phyloP scores from a whole-genome alignment of 2,113 vertebrate genomes.

The Herpetotheres cachinnans region DNA sequence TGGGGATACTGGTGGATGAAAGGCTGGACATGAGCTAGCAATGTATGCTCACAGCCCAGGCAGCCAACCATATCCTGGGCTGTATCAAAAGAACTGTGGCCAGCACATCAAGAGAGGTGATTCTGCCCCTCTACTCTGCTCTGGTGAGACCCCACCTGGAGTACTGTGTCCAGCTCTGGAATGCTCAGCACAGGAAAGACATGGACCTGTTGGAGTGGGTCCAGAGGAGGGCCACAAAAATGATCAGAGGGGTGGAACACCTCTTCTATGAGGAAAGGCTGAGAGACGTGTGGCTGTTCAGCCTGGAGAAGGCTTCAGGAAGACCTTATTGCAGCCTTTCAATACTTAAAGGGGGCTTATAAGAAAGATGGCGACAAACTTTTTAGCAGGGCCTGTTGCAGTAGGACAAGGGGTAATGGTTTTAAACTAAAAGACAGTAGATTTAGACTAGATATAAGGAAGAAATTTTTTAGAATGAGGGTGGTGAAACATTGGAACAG shows the following conservation, averaged over 20 bases:
- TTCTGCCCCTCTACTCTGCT: not conserved
- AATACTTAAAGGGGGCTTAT: not conserved
- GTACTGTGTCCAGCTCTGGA: not conserved
- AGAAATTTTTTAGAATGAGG: not conserved
- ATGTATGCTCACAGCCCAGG: not conserved
- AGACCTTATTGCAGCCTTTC: not conserved
- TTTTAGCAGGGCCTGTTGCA: not conserved
- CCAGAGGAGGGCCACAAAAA: not conserved
- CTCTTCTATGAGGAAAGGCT: not conserved
- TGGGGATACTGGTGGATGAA: not conserved
- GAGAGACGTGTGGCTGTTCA: not conserved
- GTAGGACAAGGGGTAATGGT: not conserved
- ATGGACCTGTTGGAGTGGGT: not conserved
- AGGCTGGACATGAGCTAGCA: not conserved
- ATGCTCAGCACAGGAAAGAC: not conserved
- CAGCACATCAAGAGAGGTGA: not conserved
- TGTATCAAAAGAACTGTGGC: not conserved
- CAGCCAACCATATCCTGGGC: not conserved
- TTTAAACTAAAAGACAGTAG: not conserved
- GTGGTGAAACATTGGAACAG: not conserved
- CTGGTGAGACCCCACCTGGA: not conserved
- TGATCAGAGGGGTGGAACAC: not conserved
- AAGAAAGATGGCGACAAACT: not conserved
- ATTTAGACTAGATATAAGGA: not conserved
- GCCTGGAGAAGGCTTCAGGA: not conserved